These are phyloP conservation scores for Sylvicola cinctus DNA, from an alignment of 2,888 invertebrate genomes.

Conservation along the genomic window DNA sequence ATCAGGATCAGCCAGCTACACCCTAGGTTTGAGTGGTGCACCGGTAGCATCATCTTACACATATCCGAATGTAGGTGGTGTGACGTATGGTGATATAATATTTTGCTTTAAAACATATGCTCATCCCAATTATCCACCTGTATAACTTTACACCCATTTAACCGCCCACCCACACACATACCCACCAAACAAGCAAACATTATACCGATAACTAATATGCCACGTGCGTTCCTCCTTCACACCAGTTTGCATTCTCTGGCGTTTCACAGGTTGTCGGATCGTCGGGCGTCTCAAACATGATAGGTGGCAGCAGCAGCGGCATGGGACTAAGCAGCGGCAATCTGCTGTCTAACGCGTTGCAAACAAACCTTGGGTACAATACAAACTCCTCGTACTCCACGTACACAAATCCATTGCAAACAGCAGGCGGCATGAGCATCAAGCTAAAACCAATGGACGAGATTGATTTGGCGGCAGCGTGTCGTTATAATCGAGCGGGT, in stretches of 20 bases:
- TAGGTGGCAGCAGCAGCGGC: conserved; percentile 4
- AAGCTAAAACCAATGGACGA: conserved; percentile 55
- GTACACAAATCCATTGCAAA: conserved; percentile 44
- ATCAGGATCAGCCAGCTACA: conserved; percentile 24
- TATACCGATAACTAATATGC: no score
- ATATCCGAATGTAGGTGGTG: conserved; percentile 20
- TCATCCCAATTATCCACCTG: no score
- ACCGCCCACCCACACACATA: no score
- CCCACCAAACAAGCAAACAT: no score
- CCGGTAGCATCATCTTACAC: conserved; percentile 19
- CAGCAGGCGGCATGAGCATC: conserved; percentile 35
- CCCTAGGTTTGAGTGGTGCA: conserved; percentile 22
- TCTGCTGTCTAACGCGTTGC: conserved; percentile 13
- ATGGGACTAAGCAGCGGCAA: conserved; percentile 5
- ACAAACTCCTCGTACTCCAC: conserved; percentile 30
- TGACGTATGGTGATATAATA: conserved; percentile 14
- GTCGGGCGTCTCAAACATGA: conserved; percentile 5
- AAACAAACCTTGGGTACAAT: conserved; percentile 15
- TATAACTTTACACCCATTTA: no score
- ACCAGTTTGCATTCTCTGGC: conserved; percentile 7
- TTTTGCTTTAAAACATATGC: no score
- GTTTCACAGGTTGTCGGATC: conserved; percentile 6
- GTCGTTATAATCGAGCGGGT: conserved; percentile 35
- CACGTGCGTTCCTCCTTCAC: no score
- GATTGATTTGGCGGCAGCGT: conserved; percentile 40